phyloP scores from a whole-genome alignment of 2,113 vertebrate species.

The Picathartes gymnocephalus region DNA sequence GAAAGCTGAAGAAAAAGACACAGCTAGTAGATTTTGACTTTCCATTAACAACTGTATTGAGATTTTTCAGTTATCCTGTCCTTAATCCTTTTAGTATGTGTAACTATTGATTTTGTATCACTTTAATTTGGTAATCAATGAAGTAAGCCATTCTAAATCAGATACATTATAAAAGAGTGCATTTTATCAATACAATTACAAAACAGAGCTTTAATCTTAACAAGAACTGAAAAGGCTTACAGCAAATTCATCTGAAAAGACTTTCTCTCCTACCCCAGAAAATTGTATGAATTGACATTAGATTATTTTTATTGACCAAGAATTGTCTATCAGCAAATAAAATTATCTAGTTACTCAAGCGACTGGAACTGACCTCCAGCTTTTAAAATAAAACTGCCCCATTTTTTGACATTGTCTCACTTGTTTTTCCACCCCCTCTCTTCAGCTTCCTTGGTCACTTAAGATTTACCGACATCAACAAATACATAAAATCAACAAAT shows the following conservation, averaged over 20 bases:
- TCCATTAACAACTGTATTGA: conserved; percentile 35
- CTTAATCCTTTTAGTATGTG: conserved; percentile 58
- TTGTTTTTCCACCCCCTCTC: background rate
- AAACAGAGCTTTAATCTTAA: conserved; percentile 58
- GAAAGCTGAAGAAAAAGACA: background rate
- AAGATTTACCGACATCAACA: background rate
- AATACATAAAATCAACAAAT: background rate
- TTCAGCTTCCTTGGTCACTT: background rate
- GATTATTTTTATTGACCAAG: conserved; percentile 45
- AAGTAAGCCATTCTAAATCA: conserved; percentile 55
- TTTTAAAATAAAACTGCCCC: background rate
- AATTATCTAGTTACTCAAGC: background rate
- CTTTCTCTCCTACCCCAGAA: background rate
- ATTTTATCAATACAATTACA: conserved; percentile 61
- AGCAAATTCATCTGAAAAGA: conserved; percentile 32
- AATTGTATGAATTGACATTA: conserved; percentile 12
- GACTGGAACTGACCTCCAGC: background rate
- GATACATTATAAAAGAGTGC: conserved; percentile 44
- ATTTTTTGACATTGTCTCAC: background rate
- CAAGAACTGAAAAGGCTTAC: conserved; percentile 52
- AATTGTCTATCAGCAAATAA: conserved; percentile 26
- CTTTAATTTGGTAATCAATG: conserved; percentile 65
- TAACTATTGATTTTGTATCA: conserved; percentile 63
- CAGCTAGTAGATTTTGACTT: background rate
- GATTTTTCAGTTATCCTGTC: conserved; percentile 47